Percentiles rank a stretch among this genome's conserved stretches.
Evolutionary conservation across 2,797 vertebrate species (phyloP).

Genomic region (Pantherophis alleghaniensis): DNA sequence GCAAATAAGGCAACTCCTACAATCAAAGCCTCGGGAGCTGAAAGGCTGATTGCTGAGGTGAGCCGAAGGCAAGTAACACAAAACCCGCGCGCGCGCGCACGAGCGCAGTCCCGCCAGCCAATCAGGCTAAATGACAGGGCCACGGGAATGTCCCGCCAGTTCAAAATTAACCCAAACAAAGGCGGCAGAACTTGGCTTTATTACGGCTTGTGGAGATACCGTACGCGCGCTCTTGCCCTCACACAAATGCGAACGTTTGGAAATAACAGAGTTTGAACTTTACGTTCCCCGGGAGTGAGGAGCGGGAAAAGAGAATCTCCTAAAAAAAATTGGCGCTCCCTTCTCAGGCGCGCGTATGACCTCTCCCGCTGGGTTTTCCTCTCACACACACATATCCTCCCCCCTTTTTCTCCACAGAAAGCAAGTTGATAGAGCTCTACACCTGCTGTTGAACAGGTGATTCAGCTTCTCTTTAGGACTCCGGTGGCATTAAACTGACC

Average conservation of each 20-base stretch:
- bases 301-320: neutral
- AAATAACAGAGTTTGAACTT: conserved; percentile 6
- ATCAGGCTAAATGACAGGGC: conserved; percentile 74
- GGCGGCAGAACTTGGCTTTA: neutral
- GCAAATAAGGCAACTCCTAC: conserved; percentile 83
- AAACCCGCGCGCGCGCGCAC: conserved; percentile 65
- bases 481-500: neutral
- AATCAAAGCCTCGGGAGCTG: conserved; percentile 74
- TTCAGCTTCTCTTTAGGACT: neutral
- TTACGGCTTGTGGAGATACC: neutral
- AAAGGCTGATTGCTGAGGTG: conserved; percentile 77
- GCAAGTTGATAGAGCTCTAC: neutral
- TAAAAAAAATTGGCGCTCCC: neutral
- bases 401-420: neutral
- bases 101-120: conserved; percentile 70
- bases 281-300: neutral
- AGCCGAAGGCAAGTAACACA: conserved; percentile 63
- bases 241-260: neutral
- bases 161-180: conserved; percentile 58
- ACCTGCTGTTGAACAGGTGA: neutral
- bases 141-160: conserved; percentile 52
- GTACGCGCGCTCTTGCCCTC: neutral
- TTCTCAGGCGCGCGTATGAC: neutral
- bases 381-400: too few species aligned
- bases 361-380: neutral